phyloP scores from a whole-genome alignment of 2,113 vertebrate species.

The Ariopsis seemanni region DNA sequence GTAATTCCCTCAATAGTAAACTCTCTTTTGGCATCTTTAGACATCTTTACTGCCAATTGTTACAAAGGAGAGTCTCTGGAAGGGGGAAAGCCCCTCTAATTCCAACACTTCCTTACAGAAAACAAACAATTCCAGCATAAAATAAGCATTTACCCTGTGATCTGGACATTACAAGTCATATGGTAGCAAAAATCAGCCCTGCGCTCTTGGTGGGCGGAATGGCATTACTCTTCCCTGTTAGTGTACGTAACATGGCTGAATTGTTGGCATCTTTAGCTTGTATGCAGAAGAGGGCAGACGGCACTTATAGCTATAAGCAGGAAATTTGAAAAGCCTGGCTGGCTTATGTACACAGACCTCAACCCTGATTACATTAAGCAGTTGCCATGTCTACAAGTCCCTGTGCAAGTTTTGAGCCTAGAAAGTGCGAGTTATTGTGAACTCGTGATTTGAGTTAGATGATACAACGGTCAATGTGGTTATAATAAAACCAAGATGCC shows the following conservation, averaged over 20 bases:
- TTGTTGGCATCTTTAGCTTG: neutral
- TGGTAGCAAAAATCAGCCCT: neutral
- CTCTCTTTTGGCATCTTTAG: no score
- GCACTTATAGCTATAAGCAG: neutral
- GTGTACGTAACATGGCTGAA: no score
- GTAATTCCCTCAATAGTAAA: no score
- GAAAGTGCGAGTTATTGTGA: neutral
- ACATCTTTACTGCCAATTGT: no score
- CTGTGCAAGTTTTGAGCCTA: neutral
- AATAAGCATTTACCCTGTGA: neutral
- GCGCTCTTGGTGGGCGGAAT: neutral
- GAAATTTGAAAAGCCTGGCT: neutral
- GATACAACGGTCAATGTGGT: neutral
- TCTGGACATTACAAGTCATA: neutral
- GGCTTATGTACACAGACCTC: neutral
- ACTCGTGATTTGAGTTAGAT: neutral
- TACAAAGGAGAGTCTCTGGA: no score
- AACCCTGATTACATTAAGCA: neutral
- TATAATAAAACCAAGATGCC: neutral
- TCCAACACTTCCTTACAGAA: no score
- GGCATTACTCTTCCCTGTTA: neutral
- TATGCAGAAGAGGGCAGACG: neutral
- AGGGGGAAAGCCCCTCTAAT: no score
- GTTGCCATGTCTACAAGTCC: neutral
- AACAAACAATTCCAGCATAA: no score